Base-by-base conservation (phyloP, 2,797 vertebrate species). In the Cynodonichthys magdalenae region DNA sequence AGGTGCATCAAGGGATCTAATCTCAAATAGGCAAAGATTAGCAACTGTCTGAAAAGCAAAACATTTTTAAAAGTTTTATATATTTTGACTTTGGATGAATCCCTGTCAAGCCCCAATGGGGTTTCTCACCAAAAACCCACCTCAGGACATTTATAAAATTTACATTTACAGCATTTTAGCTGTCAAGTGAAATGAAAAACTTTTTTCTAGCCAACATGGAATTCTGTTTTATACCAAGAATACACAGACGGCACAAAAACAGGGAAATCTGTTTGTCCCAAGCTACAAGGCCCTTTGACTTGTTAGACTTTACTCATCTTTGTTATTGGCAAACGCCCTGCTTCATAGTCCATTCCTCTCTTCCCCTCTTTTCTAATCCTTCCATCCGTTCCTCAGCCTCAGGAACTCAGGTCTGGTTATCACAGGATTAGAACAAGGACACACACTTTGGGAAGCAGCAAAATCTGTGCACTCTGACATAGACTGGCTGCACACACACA, bases 381-480 rank as follows among this genome's bases (percentile, higher is more conserved):
- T 74, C 72, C 69, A 57, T 51, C 53, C 6, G 27, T 73, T 69
- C 39, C 75, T 59, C 63, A 47, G 68, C 80, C 73, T 80, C 58
- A 44, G 71, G 64, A 60, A 71, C 52, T 53, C 53, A 52, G 63
- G 90, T 81, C 89, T 90, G 88, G 88, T 84, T 91, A 90, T 90
- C 90, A 70, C 76, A 72, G 87, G 90, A 92, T 92, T 91, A 91
- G 85, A 87, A 74, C 77, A 63, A 66, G 77, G 78, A 80, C 75
- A 81, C 63, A 81, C 80, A 86, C 69, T 63, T 66, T n/a, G 12
- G 28, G 56, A 74, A 66, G 51, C 66, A 54, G 50, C 11, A 2
- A 55, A 60, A 17, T 3, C 69, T 7, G 7, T 50, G 50, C 61
- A 44, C 71, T 62, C 24, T 56, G 74, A 65, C 53, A 28, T 51